Conservation (phyloP, 1,140 invertebrate genomes). For the Cydia amplana region DNA sequence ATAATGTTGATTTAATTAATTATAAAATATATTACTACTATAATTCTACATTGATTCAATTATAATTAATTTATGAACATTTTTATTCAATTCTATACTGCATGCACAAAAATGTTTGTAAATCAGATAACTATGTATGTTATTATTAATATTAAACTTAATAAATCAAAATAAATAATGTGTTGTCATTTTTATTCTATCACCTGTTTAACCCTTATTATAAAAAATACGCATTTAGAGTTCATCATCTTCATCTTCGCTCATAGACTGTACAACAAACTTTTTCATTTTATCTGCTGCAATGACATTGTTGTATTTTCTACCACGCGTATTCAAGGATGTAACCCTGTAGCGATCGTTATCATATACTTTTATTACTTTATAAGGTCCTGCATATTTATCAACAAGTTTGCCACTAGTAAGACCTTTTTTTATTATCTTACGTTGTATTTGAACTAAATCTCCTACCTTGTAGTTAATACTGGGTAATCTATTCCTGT, state of each 20-base stretch:
- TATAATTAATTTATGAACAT: too few species aligned
- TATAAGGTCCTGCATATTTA: conserved; percentile 29
- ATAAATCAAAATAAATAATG: too few species aligned
- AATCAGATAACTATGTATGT: too few species aligned
- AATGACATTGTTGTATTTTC: conserved; percentile 30
- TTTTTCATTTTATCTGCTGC: conserved; percentile 29
- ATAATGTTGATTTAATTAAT: too few species aligned
- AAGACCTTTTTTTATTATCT: conserved; percentile 26
- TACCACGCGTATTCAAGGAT: conserved; percentile 11
- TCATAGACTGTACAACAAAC: conserved; percentile 26
- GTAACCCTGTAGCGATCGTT: conserved; percentile 20
- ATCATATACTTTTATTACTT: conserved; percentile 30
- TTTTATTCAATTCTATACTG: too few species aligned
- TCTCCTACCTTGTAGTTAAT: conserved; percentile 20
- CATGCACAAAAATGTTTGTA: too few species aligned
- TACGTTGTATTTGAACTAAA: conserved; percentile 25
- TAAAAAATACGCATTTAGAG: too few species aligned
- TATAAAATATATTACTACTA: too few species aligned
- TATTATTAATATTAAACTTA: too few species aligned
- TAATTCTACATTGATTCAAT: too few species aligned
- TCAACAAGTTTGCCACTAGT: conserved; percentile 30
- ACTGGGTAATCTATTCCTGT: conserved; percentile 11
- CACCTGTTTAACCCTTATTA: too few species aligned
- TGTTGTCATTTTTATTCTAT: too few species aligned
- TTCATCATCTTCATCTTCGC: conserved; percentile 12